Percentiles rank a stretch among this genome's conserved stretches.
phyloP scores from a whole-genome alignment of 2,113 vertebrate species.

The Nerophis lumbriciformis region DNA sequence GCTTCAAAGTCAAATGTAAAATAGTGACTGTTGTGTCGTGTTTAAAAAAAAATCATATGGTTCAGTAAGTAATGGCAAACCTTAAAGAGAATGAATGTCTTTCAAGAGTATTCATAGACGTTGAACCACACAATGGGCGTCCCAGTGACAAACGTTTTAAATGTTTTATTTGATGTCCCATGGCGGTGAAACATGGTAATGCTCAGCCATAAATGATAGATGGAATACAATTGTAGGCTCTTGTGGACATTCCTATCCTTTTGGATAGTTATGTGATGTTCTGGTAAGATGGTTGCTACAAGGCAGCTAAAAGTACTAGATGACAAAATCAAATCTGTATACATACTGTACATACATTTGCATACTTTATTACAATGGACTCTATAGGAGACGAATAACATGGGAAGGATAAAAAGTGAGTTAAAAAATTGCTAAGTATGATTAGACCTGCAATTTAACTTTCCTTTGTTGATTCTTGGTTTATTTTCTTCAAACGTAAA shows the following conservation, averaged over 20 bases:
- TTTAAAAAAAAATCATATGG: slow-evolving; percentile 7
- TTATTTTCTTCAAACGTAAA: too few species aligned
- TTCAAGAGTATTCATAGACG: slow-evolving; percentile 10
- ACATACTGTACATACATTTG: background rate
- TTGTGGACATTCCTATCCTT: slow-evolving; percentile 10
- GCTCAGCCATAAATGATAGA: slow-evolving; percentile 28
- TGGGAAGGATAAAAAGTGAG: too few species aligned
- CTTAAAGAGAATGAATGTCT: slow-evolving; percentile 1
- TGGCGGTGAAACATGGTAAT: slow-evolving; percentile 20
- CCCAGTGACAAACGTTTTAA: slow-evolving; percentile 13
- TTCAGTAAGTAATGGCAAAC: slow-evolving; percentile 6
- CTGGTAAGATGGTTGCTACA: slow-evolving; percentile 1
- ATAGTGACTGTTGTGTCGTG: background rate
- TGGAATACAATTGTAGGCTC: slow-evolving; percentile 12
- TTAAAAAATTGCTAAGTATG: too few species aligned
- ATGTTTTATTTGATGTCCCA: slow-evolving; percentile 40
- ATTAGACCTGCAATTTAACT: too few species aligned
- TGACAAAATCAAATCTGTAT: slow-evolving; percentile 1
- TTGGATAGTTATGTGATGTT: background rate
- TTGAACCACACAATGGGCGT: slow-evolving; percentile 10
- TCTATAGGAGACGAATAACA: too few species aligned
- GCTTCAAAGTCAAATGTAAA: too few species aligned
- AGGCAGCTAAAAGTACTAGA: background rate
- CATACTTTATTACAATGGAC: background rate
- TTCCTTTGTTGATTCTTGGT: too few species aligned